Base-by-base conservation (phyloP, 2,797 vertebrate genomes). In the Takifugu rubripes region DNA sequence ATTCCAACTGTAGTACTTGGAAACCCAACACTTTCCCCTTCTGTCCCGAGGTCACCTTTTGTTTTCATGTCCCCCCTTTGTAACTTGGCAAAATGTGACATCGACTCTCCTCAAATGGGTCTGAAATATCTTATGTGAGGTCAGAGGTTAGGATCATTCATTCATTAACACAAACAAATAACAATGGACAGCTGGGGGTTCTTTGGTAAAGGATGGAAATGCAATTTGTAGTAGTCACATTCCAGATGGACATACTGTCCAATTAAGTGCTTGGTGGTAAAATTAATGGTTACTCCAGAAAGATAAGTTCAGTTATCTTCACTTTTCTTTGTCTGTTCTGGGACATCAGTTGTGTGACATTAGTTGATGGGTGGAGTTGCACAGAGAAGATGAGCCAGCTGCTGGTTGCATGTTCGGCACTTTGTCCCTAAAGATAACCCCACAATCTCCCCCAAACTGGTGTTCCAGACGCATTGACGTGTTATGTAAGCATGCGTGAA, bases 111-210 rank as follows among this genome's bases (percentile, higher is more conserved):
- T 74, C 29, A 66, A 25, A 72, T 66, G 52, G 53, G 68, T 60
- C 75, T 68, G 51, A 72, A 73, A 63, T 33, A 55, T 68, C 56
- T 64, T 47, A 24, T 21, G 8, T 54, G 61, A 65, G 83, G 83
- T 85, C 79, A 83, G 31, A 86, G 87, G 84, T 86, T 60, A 83
- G 71, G 59, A 74, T 79, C 79, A 86, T 87, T 84, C 76, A 75
- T 88, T 83, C 67, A 84, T 88, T 84, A 79, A 59, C 65, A 65
- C 61, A 75, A 74, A 81, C 65, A 78, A 73, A 75, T 71, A 66
- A 62, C 25, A 66, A 63, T 79, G 87, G 83, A 88, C 77, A 86
- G 68, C 75, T 76, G 74, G 70, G 68, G 55, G 72, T 64, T 69
- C 60, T 65, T 77, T 77, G 65, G 66, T 73, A 64, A 72, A 78